These are phyloP conservation scores for Lineus longissimus DNA, from an alignment of 1,140 invertebrate genomes.

Conservation along the genomic window DNA sequence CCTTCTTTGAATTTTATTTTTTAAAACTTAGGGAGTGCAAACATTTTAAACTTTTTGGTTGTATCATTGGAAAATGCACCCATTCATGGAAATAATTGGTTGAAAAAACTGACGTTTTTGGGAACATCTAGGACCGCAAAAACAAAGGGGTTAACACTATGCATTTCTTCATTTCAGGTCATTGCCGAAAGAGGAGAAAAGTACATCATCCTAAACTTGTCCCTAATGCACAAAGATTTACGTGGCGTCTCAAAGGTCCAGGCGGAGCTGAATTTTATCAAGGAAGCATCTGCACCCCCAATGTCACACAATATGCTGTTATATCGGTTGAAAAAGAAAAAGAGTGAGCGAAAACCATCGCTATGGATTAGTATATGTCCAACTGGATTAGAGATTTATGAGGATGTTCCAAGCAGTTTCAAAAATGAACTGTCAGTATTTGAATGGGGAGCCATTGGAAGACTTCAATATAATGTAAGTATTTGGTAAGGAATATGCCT, in stretches of 20 bases:
- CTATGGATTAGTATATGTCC: conserved; percentile 62
- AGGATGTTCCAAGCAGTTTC: conserved; percentile 39
- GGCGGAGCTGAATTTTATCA: conserved; percentile 80
- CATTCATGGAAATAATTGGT: background rate
- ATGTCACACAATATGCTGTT: conserved; percentile 89
- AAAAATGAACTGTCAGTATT: conserved; percentile 62
- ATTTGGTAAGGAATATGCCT: background rate
- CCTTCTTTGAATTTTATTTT: too few relatives aligned
- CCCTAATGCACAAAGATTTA: conserved; percentile 69
- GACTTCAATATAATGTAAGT: conserved; percentile 84
- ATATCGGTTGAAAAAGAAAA: conserved; percentile 74
- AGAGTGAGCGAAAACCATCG: conserved; percentile 60
- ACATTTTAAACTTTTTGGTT: background rate
- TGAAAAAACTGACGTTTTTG: background rate
- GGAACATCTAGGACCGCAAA: background rate
- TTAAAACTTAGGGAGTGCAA: too few relatives aligned
- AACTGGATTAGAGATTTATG: conserved; percentile 78
- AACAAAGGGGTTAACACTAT: background rate
- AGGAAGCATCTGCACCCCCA: conserved; percentile 78
- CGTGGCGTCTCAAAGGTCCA: conserved; percentile 69
- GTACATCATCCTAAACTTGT: conserved; percentile 60
- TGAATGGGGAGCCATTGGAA: conserved; percentile 88
- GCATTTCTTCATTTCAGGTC: conserved; percentile 47
- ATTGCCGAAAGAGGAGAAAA: conserved; percentile 61
- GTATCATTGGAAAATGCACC: background rate